Base-by-base conservation (phyloP, 2,797 vertebrate species). In the Luscinia luscinia region DNA sequence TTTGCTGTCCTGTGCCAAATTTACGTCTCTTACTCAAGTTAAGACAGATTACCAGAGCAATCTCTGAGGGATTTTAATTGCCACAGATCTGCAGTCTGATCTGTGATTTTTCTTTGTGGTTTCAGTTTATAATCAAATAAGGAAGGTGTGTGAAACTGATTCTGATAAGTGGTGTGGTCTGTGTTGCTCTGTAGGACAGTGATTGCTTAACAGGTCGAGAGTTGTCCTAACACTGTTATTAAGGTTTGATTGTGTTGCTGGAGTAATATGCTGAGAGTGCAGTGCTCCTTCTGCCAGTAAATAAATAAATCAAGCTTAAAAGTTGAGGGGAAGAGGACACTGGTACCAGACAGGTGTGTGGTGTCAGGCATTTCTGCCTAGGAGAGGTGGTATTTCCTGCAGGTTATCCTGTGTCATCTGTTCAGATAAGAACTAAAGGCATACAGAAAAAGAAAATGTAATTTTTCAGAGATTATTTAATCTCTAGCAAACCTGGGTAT, bases 301-400 rank as follows among this genome's bases (percentile, higher is more conserved):
- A 83, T 62, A 75, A 78, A 38, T 45, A 19, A 61, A 64, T 57
- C 2, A 30, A 21, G 17, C 32, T 72, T 64, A 30, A 52, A 80
- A 89, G 14, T 0, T 74, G 45, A 1, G 6, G 46, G 9, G 18
- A 57, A 12, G 23, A 43, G 24, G 41, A 40, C 8, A 1, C 12
- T 49, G 59, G 59, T 58, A 38, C 6, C 66, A 36, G 74, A 15
- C 1, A 5, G 0, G 2, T 63, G 16, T 38, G 36, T 72, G 48
- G 16, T 61, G n/a, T 46, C 54, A 54, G 57, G 24, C 12, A 6
- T 67, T 20, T 72, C 32, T 84, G 78, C 27, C 17, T 45, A 41
- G 48, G 43, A n/a, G 40, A 55, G 32, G 6, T 40, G 20, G 0
- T 26, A 0, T 81, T 68, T 84, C 38, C 66, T 55, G 30, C 26